Evolutionary conservation across 2,888 invertebrate genomes (phyloP), one percentile per base, ranked within the genome.

Genomic region (Eupithecia insigniata): DNA sequence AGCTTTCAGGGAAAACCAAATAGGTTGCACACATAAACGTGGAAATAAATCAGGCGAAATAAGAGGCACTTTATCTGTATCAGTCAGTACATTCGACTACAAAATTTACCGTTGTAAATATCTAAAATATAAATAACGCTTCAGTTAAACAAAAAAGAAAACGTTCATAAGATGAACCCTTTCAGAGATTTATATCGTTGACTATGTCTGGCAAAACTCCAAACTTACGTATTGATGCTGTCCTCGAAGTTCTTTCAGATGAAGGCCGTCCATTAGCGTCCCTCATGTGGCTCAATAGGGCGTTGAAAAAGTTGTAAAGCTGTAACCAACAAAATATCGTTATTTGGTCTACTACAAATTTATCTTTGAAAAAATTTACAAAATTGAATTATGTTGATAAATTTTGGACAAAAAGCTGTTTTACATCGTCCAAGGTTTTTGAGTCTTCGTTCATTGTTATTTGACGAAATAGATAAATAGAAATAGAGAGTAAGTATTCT

Each of bases 301-400:
- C 98, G 91, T 98, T 98, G 95, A 98, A 98, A 93, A 98, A 98
- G 92, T 98, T 98, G 95, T 98, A 98, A 68, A 98, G 92, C 98
- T 98, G 95, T 66, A 96, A 96, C n/a, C 36, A 64, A 39, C 2
- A 34, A 62, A 12, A n/a, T 22, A 62, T 34, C 1, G 30, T 62
- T 12, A 18, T 22, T 34, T 26, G 28, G 8, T 14, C 8, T 22
- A 34, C 12, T 32, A n/a, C n/a, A 22, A 58, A 58, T 58, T 58
- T 55, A n/a, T n/a, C n/a, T 10, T 0, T 34, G 1, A 1, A 43
- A 16, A 4, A 43, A 18, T 46, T 46, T n/a, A 8, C 8, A 46
- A 46, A n/a, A n/a, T 46, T n/a, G 1, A n/a, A 8, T 46, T 46
- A 8, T 43, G 0, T 18, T 43, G 18, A 1, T 1, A 46, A n/a